Evolutionary conservation across 2,113 vertebrate genomes (phyloP), one percentile per base, ranked within the genome.

Genomic region (Apeltes quadracus): DNA sequence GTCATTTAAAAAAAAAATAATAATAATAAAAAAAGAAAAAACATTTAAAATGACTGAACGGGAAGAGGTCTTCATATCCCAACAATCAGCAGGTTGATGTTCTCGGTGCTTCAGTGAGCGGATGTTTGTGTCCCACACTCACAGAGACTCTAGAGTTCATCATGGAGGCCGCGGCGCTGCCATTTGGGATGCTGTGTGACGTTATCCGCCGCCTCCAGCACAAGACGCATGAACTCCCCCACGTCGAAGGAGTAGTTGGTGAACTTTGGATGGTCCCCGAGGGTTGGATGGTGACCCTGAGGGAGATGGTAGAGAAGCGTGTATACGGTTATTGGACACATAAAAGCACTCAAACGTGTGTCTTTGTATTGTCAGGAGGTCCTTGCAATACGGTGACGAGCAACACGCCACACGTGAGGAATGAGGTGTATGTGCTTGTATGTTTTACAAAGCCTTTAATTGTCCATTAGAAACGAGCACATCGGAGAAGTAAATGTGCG

Each of bases 181-280:
- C 97, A 98, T 87, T 94, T 93, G 1, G 94, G 94, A 87, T 99
- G 97, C 36, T 82, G 90, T 9, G 85, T 92, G 72, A 99, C 94
- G 0, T 95, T 92, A 80, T 95, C 92, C 11, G 94, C 95, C 7
- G 96, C 97, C 79, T 93, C 90, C 80, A 96, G 91, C 59, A 99
- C 96, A 7, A 98, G 93, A 25, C 90, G 92, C 94, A 98, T 94
- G 82, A 98, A 98, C 91, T 99, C 98, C 83, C 93, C 93, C 53
- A 96, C 94, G 39, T 98, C 94, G 18, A 99, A 99, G 76, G 95
- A 94, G 85, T 99, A 99, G 92, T 98, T 99, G 34, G 97, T 99
- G 78, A 99, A 99, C 91, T 99, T 99, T 0, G 97, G 97, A 76
- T 99, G 98, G 38, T 97, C 96, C 72, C 97, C 96, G 12, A 99